Evolutionary conservation across 2,888 invertebrate species (phyloP), one percentile per base, ranked within the genome.

Genomic region (Eupithecia inturbata): DNA sequence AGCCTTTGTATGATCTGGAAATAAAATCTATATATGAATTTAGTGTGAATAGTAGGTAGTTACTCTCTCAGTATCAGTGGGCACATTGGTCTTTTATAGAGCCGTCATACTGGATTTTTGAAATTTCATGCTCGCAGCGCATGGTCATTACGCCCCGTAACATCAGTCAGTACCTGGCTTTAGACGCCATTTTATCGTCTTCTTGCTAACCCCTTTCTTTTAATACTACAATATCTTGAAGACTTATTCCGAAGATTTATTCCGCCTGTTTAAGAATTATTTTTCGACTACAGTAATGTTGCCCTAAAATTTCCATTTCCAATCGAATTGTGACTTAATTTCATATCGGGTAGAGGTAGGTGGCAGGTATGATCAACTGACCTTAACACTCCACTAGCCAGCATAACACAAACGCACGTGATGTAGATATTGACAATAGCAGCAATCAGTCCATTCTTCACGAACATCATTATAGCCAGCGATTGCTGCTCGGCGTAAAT

Each of bases 401-500:
- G 88, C 83, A 96, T 95, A 14, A 97, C 89, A 76, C 96, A 97
- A 12, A 97, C 93, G 74, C 97, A 96, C 2, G 97, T 95, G 70
- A 98, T 95, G 84, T 97, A 98, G n/a, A 97, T 95, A 67, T 97
- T 97, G 26, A 96, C 95, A 71, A 97, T 96, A 31, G 97, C 97
- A 0, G 97, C 97, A 22, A 96, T 96, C 74, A 97, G 95, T 0
- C 97, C 96, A 80, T 96, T 96, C 87, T 97, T 97, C 0, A 98
- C 96, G 26, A 98, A 95, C 95, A 98, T 96, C 89, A 98, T 94
- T 69, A 97, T 95, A 0, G 97, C 96, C 77, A 98, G 96, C 0
- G 98, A 96, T 79, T 98, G 96, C 86, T 98, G 98, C 86, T 98
- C 98, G 0, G 97, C 96, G 82, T 97, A 96, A 0, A 97, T 95